Evolutionary conservation across 2,113 vertebrate species (phyloP).

Genomic region (Lamprotornis superbus): DNA sequence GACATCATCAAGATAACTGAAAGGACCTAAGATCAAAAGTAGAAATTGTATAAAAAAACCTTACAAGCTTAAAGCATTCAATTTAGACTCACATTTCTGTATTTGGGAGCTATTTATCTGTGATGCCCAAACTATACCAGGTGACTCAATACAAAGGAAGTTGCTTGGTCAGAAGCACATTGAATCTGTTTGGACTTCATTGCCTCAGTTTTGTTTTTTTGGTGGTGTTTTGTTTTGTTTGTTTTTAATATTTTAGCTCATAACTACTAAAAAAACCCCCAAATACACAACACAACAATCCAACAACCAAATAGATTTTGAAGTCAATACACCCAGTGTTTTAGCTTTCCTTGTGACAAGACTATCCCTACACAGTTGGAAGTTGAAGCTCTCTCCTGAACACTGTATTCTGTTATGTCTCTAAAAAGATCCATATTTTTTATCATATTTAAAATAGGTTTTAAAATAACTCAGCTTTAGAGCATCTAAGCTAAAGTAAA

Average conservation of each 20-base stretch:
- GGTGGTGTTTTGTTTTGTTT: neutral
- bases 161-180: neutral
- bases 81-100: neutral
- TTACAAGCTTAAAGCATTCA: neutral
- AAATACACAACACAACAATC: neutral
- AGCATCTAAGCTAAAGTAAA: neutral
- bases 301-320: neutral
- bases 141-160: neutral
- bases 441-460: neutral
- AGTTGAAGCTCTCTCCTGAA: neutral
- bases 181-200: neutral
- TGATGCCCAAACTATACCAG: neutral
- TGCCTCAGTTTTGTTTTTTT: neutral
- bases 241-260: neutral
- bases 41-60: neutral
- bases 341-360: neutral
- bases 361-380: neutral
- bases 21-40: constrained; percentile 80
- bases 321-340: neutral
- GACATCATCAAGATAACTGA: constrained; percentile 96
- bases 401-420: neutral
- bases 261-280: neutral
- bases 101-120: neutral
- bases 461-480: neutral
- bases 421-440: neutral